Conservation (phyloP, 2,113 vertebrate species). For the Thunnus maccoyii region DNA sequence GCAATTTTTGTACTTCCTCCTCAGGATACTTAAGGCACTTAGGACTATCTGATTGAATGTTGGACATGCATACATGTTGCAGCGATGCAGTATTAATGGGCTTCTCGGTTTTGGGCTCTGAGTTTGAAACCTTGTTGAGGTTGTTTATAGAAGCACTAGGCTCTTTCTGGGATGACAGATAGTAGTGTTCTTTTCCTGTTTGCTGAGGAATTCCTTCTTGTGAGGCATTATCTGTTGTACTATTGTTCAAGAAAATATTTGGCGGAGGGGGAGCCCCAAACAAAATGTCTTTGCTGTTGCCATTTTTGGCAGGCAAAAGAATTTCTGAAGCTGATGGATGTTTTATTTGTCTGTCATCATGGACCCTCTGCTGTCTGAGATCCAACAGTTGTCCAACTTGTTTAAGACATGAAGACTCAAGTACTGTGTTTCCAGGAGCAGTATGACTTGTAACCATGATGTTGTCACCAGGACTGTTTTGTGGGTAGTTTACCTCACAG, state of each 20-base stretch:
- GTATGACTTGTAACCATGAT: constrained; percentile 65
- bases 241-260: constrained; percentile 48
- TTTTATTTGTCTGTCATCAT: constrained; percentile 70
- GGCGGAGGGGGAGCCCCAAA: constrained; percentile 34
- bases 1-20: constrained; percentile 19
- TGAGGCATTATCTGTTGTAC: constrained; percentile 35
- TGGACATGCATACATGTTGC: constrained; percentile 56
- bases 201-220: constrained; percentile 27
- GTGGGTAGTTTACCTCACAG: constrained; percentile 30
- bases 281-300: constrained; percentile 57
- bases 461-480: constrained; percentile 52
- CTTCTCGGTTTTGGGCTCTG: constrained; percentile 66
- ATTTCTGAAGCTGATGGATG: constrained; percentile 74
- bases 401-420: constrained; percentile 68
- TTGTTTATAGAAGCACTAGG: constrained; percentile 55
- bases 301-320: constrained; percentile 71
- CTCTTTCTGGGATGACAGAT: constrained; percentile 45
- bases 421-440: constrained; percentile 55
- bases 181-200: constrained; percentile 37
- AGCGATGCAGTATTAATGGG: constrained; percentile 49
- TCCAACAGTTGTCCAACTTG: constrained; percentile 72
- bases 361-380: constrained; percentile 67
- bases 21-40: constrained; percentile 36
- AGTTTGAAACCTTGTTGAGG: constrained; percentile 67
- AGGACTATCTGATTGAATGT: constrained; percentile 44